Base-by-base conservation (phyloP, 2,888 invertebrate genomes). In the Biston betularia region DNA sequence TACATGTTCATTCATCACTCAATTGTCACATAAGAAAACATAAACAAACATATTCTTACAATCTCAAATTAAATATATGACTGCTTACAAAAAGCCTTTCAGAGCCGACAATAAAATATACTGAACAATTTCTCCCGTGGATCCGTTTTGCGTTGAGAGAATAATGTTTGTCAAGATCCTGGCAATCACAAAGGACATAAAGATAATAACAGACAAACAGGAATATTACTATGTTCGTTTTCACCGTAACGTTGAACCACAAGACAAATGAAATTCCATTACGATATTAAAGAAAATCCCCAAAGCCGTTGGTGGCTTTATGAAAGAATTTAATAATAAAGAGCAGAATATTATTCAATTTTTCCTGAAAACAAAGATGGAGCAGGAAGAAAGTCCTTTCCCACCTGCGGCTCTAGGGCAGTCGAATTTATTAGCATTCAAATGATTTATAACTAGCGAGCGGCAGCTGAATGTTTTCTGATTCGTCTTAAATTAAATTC, bases 341-440 rank as follows among this genome's bases (percentile, higher is more conserved):
- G 88, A 88, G 83, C 84, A 87, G 87, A 87, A 90, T 89, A 90
- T 89, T 91, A 89, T 90, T 89, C 87, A 88, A 87, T 90, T 90
- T 90, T 89, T 89, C 84, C 79, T 81, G 82, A 87, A 90, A 91
- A 91, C 87, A 89, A 92, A 90, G 89, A 91, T 88, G 88, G 84
- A 88, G 88, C 84, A 85, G 85, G 88, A 89, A 86, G 86, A 89
- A 91, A 89, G 89, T 88, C 88, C 85, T 87, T 89, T 86, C 82
- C 88, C 90, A 91, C 90, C 92, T 91, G 91, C 87, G 87, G 84
- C 85, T 87, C 82, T 77, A 80, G 81, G 88, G 84, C 87, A 89
- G 89, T 90, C 88, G 92, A 92, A 93, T 92, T 93, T 92, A 93
- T 93, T 93, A 93, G 92, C 93, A 93, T 93, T 92, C 92, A 93